Evolutionary conservation across 2,888 invertebrate species (phyloP).

Genomic region (Phania funesta): DNA sequence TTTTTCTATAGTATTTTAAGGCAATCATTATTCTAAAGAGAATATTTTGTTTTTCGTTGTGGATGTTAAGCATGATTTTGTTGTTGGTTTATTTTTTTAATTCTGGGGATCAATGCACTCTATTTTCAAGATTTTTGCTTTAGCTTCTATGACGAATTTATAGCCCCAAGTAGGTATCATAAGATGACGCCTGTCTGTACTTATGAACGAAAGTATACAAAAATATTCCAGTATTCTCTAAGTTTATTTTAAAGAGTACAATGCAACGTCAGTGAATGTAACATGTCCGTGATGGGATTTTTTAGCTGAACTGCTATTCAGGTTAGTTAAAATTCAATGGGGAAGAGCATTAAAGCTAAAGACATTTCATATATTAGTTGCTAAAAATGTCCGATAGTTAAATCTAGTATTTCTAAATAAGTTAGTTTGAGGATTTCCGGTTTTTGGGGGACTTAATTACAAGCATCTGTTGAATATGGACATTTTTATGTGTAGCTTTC

Average conservation of each 20-base stretch:
- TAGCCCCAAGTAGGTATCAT: constrained; percentile 37
- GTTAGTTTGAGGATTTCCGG: no score
- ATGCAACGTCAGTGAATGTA: no score
- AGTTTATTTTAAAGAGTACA: neutral
- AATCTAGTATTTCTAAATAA: no score
- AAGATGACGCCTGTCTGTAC: neutral
- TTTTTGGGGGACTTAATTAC: no score
- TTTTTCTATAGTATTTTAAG: constrained; percentile 40
- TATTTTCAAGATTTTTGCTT: constrained; percentile 63
- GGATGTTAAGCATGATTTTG: constrained; percentile 26
- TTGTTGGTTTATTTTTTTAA: constrained; percentile 25
- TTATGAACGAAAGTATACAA: neutral
- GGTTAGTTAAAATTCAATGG: no score
- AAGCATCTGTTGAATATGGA: no score
- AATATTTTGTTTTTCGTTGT: constrained; percentile 21
- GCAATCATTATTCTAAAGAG: constrained; percentile 39
- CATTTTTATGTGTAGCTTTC: no score
- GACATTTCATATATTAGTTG: no score
- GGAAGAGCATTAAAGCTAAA: no score
- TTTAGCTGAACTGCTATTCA: no score
- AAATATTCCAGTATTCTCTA: neutral
- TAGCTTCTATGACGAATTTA: constrained; percentile 68
- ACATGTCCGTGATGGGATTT: no score
- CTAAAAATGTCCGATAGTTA: no score
- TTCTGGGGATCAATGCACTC: constrained; percentile 69